Evolutionary conservation across 92 coral and sea anemone species (phyloP), one percentile per base, ranked within the genome.

Genomic region (Meandrina meandrites): DNA sequence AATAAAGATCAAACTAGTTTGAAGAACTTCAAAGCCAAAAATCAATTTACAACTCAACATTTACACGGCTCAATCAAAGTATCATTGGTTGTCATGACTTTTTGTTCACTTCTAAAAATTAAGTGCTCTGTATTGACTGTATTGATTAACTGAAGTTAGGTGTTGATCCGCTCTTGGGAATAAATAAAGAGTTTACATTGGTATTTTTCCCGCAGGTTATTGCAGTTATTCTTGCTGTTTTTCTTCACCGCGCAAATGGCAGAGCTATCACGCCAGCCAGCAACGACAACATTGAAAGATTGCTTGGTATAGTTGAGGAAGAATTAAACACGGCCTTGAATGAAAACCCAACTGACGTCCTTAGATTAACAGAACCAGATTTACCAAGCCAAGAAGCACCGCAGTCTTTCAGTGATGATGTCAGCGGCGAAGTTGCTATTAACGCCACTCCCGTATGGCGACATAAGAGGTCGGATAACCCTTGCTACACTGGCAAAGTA

Each of bases 281-380:
- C 70, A 19, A 47, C 18, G 83, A 79, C 42, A 24, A 10, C 84
- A 80, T 80, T 40, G 84, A 80, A 70, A 21, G 47, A 19, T 10
- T 19, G 68, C 13, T 60, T 60, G 30, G 8, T 24, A 12, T 60
- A 60, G 68, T 18, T 60, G 68, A 60, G 13, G 68, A 60, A 60
- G 31, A 60, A 60, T 60, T 60, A 16, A 36, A 21, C 24, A n/a
- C 27, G 57, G 45, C 19, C 32, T 27, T 62, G 73, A 4, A 37
- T 22, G 84, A 11, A 8, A 60, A 22, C 68, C 68, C n/a, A 60
- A 30, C 28, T 60, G 31, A 60, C 15, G 13, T 60, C 68, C 28
- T 60, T 24, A 60, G 28, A 22, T 60, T 60, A 79, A 31, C n/a
- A 21, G 82, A 79, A 57, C n/a, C 15, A 57, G n/a, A 19, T 22